phyloP scores from a whole-genome alignment of 1,140 invertebrate species.

The Rhopalosiphum padi region DNA sequence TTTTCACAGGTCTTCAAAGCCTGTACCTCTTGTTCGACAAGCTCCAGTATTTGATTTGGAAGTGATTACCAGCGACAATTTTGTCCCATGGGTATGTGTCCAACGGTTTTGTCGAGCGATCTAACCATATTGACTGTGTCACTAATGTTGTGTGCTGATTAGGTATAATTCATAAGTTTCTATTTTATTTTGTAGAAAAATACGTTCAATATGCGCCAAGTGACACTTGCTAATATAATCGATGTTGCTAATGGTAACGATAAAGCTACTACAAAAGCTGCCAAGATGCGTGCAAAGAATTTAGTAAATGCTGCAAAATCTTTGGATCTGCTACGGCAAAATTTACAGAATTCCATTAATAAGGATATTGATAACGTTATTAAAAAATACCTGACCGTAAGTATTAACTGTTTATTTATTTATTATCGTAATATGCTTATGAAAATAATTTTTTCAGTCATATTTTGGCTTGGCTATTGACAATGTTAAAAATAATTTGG shows the following conservation, averaged over 20 bases:
- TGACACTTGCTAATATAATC: slow-evolving; percentile 70
- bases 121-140: not conserved
- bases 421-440: not conserved
- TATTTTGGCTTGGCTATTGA: slow-evolving; percentile 81
- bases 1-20: slow-evolving; percentile 35
- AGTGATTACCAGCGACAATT: slow-evolving; percentile 50
- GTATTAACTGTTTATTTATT: not conserved
- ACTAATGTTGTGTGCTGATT: too few relatives aligned
- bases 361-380: slow-evolving; percentile 79
- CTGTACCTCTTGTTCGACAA: slow-evolving; percentile 40
- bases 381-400: slow-evolving; percentile 77
- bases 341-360: slow-evolving; percentile 77
- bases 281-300: slow-evolving; percentile 66
- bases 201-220: slow-evolving; percentile 69
- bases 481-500: slow-evolving; percentile 78
- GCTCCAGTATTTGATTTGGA: slow-evolving; percentile 49
- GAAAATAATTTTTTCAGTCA: slow-evolving; percentile 67
- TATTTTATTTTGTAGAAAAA: slow-evolving; percentile 66
- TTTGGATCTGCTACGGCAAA: slow-evolving; percentile 76
- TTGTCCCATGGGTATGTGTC: slow-evolving; percentile 40
- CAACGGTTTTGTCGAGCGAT: not conserved
- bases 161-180: not conserved
- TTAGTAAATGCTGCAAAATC: slow-evolving; percentile 73
- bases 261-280: slow-evolving; percentile 57
- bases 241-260: slow-evolving; percentile 52